Base-by-base conservation (phyloP, 2,113 vertebrate species). In the Thymallus thymallus region DNA sequence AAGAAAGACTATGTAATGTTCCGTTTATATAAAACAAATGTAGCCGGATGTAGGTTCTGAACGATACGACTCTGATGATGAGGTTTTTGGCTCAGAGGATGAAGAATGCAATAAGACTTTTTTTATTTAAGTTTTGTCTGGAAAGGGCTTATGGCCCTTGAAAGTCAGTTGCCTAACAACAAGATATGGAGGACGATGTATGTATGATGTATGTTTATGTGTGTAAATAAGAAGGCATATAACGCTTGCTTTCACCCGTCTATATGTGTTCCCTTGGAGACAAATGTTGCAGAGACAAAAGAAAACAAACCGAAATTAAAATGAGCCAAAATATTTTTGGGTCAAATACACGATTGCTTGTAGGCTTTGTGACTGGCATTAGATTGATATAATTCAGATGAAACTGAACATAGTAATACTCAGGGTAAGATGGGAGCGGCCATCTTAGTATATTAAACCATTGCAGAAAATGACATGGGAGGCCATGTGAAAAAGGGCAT, bases 31-130 rank as follows among this genome's bases (percentile, higher is more conserved):
- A 81, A 76, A 89, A 85, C 89, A 89, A 84, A 94, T 91, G 88
- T 92, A 85, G 89, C 87, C 80, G 85, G 89, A 88, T 92, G 90
- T 91, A 88, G 84, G 92, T 92, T 91, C 58, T 80, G 76, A 85
- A 86, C 32, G n/a, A 80, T 61, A 68, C 18, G 64, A 79, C 72
- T 24, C 75, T 81, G 73, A 87, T 81, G 80, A 89, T 84, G 16
- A 69, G 79, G 3, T 51, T 5, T 51, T 62, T 74, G 68, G 58
- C 81, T 84, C 77, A 55, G 72, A 81, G 70, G 82, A 86, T 81
- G 72, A 88, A 76, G 76, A 87, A 72, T 80, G 74, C 84, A 83
- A 69, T 74, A 71, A 78, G 12, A 71, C 64, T 48, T 68, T 74
- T 84, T 74, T 76, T 76, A 71, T 72, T 61, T 75, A 67, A 80